These are phyloP conservation scores for Andrena bucephala DNA, from an alignment of 2,888 invertebrate genomes.

Conservation along the genomic window DNA sequence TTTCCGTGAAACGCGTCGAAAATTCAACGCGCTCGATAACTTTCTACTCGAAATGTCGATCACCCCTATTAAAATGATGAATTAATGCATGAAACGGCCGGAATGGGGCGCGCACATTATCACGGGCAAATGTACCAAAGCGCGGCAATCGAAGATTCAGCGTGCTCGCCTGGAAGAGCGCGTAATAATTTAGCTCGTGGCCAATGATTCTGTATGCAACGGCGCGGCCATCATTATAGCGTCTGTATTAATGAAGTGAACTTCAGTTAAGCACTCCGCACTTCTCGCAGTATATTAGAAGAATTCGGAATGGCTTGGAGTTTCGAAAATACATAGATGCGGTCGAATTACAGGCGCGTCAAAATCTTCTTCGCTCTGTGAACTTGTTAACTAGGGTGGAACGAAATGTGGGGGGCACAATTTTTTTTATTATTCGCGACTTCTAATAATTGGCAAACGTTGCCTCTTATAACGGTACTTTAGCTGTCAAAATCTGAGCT, in stretches of 20 bases:
- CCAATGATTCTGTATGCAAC: background rate
- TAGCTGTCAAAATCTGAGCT: too few species aligned
- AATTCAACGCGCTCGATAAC: constrained; percentile 38
- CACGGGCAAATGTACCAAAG: background rate
- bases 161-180: background rate
- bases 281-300: too few species aligned
- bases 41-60: constrained; percentile 44
- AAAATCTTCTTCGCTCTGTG: too few species aligned
- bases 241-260: background rate
- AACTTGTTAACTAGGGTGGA: too few species aligned
- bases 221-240: background rate
- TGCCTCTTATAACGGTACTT: too few species aligned
- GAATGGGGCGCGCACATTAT: constrained; percentile 26
- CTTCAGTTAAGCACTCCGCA: too few species aligned
- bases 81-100: constrained; percentile 35
- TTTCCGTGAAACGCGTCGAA: constrained; percentile 33
- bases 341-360: too few species aligned
- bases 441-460: too few species aligned
- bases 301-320: too few species aligned
- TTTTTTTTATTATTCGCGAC: too few species aligned
- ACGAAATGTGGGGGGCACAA: too few species aligned
- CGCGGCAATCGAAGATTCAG: constrained; percentile 8
- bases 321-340: too few species aligned
- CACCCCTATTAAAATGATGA: constrained; percentile 33
- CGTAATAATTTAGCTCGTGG: constrained; percentile 6